Conservation (phyloP, 2,797 vertebrate genomes). For the Ctenopoma kingsleyae region DNA sequence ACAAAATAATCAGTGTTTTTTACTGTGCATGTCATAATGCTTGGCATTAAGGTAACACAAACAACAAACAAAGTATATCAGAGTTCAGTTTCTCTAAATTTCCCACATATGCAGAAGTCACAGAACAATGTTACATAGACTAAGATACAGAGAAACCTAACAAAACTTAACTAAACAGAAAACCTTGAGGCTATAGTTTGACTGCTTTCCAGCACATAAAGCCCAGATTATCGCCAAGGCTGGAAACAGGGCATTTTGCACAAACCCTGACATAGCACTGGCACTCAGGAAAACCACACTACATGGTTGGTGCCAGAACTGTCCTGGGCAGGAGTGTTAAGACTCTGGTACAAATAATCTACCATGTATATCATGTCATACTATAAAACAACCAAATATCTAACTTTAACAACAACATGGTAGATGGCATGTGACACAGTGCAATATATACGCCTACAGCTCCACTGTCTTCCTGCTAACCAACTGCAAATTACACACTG, state of each 20-base stretch:
- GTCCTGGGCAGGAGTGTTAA: neutral
- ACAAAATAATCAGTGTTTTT: neutral
- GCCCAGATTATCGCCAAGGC: conserved; percentile 31
- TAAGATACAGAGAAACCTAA: neutral
- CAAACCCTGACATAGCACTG: conserved; percentile 62
- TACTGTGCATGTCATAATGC: too few species aligned
- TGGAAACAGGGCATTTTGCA: conserved; percentile 46
- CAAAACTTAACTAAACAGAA: conserved; percentile 27
- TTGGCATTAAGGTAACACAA: neutral
- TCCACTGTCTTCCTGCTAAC: conserved; percentile 7
- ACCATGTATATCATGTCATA: too few species aligned
- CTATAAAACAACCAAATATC: neutral
- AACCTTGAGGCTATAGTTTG: conserved; percentile 6
- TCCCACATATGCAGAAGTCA: neutral
- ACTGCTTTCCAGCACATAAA: conserved; percentile 38
- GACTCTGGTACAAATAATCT: conserved; percentile 4
- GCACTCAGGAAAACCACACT: conserved; percentile 7
- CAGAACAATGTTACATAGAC: neutral
- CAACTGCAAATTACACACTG: neutral
- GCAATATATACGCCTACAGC: conserved; percentile 3
- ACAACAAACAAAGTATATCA: neutral
- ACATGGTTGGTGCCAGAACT: conserved; percentile 6
- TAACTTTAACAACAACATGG: neutral
- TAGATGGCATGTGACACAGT: neutral
- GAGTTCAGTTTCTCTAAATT: conserved; percentile 4